These are phyloP conservation scores for Drosophila fulvimacula DNA, from an alignment of 2,888 invertebrate genomes.

Conservation along the genomic window DNA sequence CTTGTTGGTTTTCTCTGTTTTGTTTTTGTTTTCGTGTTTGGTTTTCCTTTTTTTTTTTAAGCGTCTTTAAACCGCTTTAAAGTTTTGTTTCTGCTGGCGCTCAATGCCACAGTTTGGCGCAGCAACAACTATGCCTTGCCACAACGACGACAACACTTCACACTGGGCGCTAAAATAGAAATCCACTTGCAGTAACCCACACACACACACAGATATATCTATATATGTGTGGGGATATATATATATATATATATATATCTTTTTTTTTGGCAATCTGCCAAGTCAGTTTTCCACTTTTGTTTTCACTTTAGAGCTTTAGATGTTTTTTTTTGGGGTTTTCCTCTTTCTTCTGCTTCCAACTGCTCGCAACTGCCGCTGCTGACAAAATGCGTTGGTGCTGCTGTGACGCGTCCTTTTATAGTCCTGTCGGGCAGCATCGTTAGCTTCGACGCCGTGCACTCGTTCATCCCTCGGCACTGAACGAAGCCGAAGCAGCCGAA, in stretches of 20 bases:
- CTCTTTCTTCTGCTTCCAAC: constrained; percentile 21
- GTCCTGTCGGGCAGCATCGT: constrained; percentile 42
- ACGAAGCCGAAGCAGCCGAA: constrained; percentile 44
- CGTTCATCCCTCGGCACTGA: constrained; percentile 50
- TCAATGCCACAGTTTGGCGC: constrained; percentile 53
- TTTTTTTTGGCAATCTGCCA: constrained; percentile 47
- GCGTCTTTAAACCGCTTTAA: constrained; percentile 53
- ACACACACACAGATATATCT: constrained; percentile 12
- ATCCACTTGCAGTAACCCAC: constrained; percentile 53
- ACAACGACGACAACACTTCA: constrained; percentile 45
- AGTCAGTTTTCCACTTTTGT: constrained; percentile 65
- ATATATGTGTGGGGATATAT: constrained; percentile 25
- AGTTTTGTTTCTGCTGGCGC: constrained; percentile 50
- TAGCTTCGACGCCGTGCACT: constrained; percentile 65
- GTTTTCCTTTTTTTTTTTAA: constrained; percentile 27
- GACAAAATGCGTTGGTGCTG: constrained; percentile 59
- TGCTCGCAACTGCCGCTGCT: constrained; percentile 53
- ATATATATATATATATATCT: neutral
- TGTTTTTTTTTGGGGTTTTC: neutral
- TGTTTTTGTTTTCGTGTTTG: constrained; percentile 8
- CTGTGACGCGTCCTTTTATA: constrained; percentile 60
- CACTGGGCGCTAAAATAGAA: constrained; percentile 65
- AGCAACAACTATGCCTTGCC: constrained; percentile 16
- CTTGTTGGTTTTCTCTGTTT: constrained; percentile 15
- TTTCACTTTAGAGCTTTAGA: constrained; percentile 49